phyloP scores from a whole-genome alignment of 2,797 vertebrate genomes.

The Hoplostethus atlanticus region DNA sequence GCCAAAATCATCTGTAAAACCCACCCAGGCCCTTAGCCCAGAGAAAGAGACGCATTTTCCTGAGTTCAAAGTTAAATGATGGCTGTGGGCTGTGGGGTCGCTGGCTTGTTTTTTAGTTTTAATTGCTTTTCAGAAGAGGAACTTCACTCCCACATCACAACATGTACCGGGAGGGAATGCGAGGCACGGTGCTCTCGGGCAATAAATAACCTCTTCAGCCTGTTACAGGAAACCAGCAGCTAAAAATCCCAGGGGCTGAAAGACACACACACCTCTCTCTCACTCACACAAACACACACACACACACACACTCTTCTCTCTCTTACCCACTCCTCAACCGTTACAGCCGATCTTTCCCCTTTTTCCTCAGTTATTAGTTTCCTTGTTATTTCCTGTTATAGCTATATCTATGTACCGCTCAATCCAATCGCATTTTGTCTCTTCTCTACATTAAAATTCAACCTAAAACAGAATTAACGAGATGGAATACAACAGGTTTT shows the following conservation, averaged over 20 bases:
- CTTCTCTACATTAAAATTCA: background rate
- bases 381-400: slow-evolving; percentile 27
- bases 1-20: background rate
- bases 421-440: background rate
- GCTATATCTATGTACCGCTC: background rate
- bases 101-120: slow-evolving; percentile 54
- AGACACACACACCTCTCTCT: slow-evolving; percentile 15
- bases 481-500: too few relatives aligned
- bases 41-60: background rate
- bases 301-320: background rate
- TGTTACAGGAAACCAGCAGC: slow-evolving; percentile 69
- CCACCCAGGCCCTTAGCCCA: background rate
- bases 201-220: slow-evolving; percentile 79
- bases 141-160: slow-evolving; percentile 82
- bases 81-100: background rate
- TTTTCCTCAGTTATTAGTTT: slow-evolving; percentile 32
- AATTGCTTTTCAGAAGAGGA: slow-evolving; percentile 78
- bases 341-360: background rate
- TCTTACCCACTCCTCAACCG: slow-evolving; percentile 21
- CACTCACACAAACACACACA: slow-evolving; percentile 1
- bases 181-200: slow-evolving; percentile 66
- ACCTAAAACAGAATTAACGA: too few relatives aligned
- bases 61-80: slow-evolving; percentile 37
- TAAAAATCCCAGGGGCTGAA: slow-evolving; percentile 28
- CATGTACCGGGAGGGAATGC: slow-evolving; percentile 81